phyloP scores from a whole-genome alignment of 2,113 vertebrate genomes.

The Climacteris rufus region DNA sequence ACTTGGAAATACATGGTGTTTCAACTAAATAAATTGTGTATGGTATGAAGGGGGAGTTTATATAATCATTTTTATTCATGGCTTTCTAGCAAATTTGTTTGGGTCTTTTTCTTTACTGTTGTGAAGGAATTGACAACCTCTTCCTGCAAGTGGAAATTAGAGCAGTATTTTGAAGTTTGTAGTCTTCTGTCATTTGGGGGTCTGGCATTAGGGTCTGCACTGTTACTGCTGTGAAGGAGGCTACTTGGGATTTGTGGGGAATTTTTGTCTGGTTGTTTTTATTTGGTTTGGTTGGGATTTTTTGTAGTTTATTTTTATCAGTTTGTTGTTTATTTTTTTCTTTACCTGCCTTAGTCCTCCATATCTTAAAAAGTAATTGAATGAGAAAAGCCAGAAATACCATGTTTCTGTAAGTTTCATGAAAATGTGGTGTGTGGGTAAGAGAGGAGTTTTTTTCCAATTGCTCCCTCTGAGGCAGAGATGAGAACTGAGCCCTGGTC shows the following conservation, averaged over 20 bases:
- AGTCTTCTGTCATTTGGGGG: background rate
- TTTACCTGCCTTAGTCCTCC: background rate
- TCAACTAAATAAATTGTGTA: background rate
- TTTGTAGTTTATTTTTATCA: background rate
- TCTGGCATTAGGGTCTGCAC: background rate
- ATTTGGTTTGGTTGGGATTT: background rate
- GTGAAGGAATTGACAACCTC: background rate
- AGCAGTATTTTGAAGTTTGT: background rate
- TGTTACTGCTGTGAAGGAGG: background rate
- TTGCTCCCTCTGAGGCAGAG: background rate
- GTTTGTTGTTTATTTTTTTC: background rate
- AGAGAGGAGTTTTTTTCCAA: background rate
- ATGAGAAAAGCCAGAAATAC: background rate
- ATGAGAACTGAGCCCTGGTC: background rate
- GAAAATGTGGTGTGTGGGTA: background rate
- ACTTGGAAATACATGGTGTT: accelerated
- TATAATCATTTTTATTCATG: background rate
- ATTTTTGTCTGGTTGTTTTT: background rate
- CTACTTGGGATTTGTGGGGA: background rate
- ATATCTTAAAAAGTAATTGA: background rate
- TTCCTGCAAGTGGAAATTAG: background rate
- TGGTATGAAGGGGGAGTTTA: background rate
- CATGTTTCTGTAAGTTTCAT: background rate
- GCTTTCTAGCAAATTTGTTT: background rate
- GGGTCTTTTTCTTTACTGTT: background rate